Conservation (phyloP, 2,888 invertebrate species). For the Nomada fabriciana region DNA sequence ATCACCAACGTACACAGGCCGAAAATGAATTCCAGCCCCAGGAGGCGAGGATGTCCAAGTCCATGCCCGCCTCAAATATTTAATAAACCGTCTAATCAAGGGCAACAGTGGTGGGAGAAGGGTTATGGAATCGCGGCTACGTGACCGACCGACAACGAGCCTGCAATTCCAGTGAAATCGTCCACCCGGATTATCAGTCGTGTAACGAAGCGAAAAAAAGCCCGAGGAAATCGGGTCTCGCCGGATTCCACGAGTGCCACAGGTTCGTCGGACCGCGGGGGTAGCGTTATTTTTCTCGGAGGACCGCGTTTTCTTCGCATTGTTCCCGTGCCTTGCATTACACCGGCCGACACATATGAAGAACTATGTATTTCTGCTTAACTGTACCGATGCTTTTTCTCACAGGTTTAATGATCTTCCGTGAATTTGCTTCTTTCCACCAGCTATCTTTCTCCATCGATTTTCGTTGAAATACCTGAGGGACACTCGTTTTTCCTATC, state of each 20-base stretch:
- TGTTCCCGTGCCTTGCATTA: slow-evolving; percentile 19
- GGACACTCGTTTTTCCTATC: background rate
- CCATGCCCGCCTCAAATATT: slow-evolving; percentile 22
- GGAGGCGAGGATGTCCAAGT: background rate
- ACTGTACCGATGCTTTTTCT: slow-evolving; percentile 20
- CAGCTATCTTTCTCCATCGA: background rate
- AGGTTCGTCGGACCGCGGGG: slow-evolving; percentile 7
- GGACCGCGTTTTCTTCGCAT: slow-evolving; percentile 46
- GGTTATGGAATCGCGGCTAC: slow-evolving; percentile 30
- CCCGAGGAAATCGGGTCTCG: slow-evolving; percentile 54
- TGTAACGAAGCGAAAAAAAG: slow-evolving; percentile 48
- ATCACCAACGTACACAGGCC: background rate
- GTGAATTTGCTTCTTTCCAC: slow-evolving; percentile 24
- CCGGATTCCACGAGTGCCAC: slow-evolving; percentile 49
- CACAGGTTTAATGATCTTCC: slow-evolving; percentile 34
- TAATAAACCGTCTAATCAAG: slow-evolving; percentile 33
- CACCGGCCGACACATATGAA: slow-evolving; percentile 49
- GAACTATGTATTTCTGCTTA: slow-evolving; percentile 25
- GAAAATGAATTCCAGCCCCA: slow-evolving; percentile 7
- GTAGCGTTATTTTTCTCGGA: slow-evolving; percentile 31
- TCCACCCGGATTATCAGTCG: slow-evolving; percentile 45
- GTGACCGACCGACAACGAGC: slow-evolving; percentile 49
- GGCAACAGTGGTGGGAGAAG: background rate
- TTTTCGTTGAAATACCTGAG: background rate
- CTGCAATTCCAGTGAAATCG: slow-evolving; percentile 49